Conservation (phyloP, 2,888 invertebrate genomes). For the Nowickia ferox region DNA sequence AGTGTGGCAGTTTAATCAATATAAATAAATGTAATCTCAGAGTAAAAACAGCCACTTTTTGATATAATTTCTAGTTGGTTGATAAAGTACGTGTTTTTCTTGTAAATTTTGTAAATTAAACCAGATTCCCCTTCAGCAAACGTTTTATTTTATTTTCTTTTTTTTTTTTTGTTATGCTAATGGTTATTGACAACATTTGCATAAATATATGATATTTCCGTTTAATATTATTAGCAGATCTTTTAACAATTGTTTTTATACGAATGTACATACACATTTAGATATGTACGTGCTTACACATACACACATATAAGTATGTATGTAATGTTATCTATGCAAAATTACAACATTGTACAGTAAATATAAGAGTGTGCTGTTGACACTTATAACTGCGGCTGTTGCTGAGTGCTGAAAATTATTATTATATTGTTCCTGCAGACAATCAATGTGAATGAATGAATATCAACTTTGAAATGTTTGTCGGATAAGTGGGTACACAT, state of each 20-base stretch:
- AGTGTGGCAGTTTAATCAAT: too few relatives aligned
- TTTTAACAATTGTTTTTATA: neutral
- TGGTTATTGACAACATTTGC: constrained; percentile 23
- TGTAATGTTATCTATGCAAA: neutral
- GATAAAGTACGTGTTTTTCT: too few relatives aligned
- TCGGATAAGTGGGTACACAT: constrained; percentile 5
- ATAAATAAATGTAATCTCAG: too few relatives aligned
- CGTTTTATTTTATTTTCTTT: neutral
- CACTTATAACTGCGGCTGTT: constrained; percentile 67
- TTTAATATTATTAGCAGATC: constrained; percentile 37
- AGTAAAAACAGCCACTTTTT: too few relatives aligned
- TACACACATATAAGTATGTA: constrained; percentile 14
- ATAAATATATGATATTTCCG: constrained; percentile 10
- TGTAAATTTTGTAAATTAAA: too few relatives aligned
- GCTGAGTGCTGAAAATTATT: constrained; percentile 36
- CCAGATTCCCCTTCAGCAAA: too few relatives aligned
- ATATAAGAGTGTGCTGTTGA: constrained; percentile 53
- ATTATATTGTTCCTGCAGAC: constrained; percentile 42
- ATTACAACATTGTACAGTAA: constrained; percentile 17
- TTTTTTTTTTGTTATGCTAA: neutral
- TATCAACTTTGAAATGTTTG: constrained; percentile 40
- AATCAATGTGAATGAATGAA: constrained; percentile 54
- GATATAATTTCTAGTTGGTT: too few relatives aligned
- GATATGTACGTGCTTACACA: neutral
- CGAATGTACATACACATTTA: neutral